Conservation (phyloP, 2,113 vertebrate genomes). For the Siniperca knerii region DNA sequence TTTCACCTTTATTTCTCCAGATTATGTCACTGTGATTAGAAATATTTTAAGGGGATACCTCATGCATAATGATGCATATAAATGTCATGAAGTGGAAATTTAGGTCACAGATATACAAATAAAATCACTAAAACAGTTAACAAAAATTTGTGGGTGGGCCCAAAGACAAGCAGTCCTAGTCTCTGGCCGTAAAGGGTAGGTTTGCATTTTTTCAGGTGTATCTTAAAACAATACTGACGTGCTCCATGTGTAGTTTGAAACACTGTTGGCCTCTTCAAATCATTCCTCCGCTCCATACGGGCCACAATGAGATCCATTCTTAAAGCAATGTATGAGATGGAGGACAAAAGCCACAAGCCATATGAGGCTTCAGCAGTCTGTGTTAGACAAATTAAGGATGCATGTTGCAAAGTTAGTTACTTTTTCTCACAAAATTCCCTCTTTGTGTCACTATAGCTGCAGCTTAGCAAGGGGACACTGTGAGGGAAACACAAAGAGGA, state of each 20-base stretch:
- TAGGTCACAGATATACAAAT: neutral
- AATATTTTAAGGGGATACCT: neutral
- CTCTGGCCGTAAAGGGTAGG: neutral
- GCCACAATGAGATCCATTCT: conserved; percentile 4
- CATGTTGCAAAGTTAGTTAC: neutral
- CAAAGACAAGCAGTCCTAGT: neutral
- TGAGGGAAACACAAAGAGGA: neutral
- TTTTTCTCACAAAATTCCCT: neutral
- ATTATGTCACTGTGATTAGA: conserved; percentile 11
- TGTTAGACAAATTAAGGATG: neutral
- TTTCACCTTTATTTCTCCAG: conserved; percentile 11
- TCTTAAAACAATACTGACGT: neutral
- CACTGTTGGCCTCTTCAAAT: neutral
- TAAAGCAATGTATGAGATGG: neutral
- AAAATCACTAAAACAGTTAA: neutral
- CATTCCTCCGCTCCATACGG: neutral
- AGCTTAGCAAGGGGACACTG: neutral
- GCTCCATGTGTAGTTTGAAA: neutral
- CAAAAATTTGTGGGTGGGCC: neutral
- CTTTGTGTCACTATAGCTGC: neutral
- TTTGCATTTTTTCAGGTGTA: neutral
- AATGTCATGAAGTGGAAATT: conserved; percentile 19
- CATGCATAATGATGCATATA: conserved; percentile 1
- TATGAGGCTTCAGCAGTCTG: neutral
- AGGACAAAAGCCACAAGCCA: neutral